Conservation (phyloP, 1,140 invertebrate species). For the Heliconius himera region DNA sequence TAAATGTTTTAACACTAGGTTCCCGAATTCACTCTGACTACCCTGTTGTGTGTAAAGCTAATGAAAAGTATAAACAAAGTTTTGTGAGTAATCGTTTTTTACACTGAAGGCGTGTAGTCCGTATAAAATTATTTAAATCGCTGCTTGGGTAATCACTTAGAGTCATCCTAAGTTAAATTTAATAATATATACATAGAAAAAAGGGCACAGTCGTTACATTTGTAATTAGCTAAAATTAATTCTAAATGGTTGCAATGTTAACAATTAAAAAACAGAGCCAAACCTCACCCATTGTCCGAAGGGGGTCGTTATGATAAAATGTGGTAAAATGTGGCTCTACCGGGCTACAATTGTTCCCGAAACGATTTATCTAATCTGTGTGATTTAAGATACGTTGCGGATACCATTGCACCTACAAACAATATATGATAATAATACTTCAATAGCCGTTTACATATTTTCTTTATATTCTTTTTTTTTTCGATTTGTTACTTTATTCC, state of each 20-base stretch:
- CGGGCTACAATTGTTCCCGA: slow-evolving; percentile 27
- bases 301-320: slow-evolving; percentile 23
- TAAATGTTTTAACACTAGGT: no score
- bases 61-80: no score
- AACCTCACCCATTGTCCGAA: slow-evolving; percentile 23
- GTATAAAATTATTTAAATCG: no score
- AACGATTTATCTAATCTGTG: slow-evolving; percentile 35
- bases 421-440: neutral
- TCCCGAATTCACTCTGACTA: no score
- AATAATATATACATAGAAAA: neutral
- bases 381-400: slow-evolving; percentile 28
- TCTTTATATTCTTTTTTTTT: neutral
- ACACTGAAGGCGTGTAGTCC: no score
- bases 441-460: neutral
- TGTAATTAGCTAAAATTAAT: slow-evolving; percentile 10
- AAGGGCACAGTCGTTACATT: neutral
- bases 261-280: slow-evolving; percentile 30
- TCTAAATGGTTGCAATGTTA: slow-evolving; percentile 18
- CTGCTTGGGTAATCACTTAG: no score
- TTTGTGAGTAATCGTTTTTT: no score
- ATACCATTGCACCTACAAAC: neutral
- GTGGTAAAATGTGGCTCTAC: slow-evolving; percentile 29
- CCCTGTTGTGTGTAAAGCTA: no score
- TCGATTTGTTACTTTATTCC: no score
- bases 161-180: neutral